Percentiles rank a stretch among this genome's conserved stretches.
These are phyloP conservation scores for Myotis myotis DNA, from an alignment of 2,797 vertebrate species.

Conservation along the genomic window DNA sequence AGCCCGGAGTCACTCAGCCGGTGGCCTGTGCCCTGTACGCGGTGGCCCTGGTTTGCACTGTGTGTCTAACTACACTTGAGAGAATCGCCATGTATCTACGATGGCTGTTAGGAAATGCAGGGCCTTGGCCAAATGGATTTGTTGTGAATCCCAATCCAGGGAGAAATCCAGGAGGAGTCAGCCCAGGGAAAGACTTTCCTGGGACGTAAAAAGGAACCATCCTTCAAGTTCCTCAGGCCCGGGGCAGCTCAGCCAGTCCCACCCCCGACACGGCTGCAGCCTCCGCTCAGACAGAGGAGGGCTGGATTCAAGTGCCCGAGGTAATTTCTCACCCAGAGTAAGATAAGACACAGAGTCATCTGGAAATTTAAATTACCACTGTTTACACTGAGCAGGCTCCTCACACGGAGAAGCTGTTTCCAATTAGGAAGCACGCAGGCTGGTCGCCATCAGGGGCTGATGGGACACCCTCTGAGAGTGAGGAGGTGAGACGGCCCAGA, in stretches of 20 bases:
- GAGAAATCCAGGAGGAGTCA: not conserved
- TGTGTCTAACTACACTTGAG: not conserved
- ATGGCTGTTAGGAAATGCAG: not conserved
- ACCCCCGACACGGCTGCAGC: not conserved
- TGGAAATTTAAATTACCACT: slow-evolving; percentile 58
- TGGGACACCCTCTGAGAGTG: not conserved
- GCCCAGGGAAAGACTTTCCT: not conserved
- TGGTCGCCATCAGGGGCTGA: slow-evolving; percentile 45
- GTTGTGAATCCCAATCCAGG: not conserved
- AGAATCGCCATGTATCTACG: not conserved
- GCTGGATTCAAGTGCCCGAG: not conserved
- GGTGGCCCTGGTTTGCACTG: not conserved
- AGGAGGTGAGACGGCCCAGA: slow-evolving; percentile 34
- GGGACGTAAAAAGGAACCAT: not conserved
- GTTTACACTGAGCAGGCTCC: slow-evolving; percentile 58
- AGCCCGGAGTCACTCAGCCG: not conserved
- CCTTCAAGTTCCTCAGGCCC: not conserved
- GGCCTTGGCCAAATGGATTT: not conserved
- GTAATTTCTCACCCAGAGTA: slow-evolving; percentile 13
- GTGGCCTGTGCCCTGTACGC: not conserved
- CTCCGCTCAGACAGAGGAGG: not conserved
- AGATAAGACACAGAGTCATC: not conserved
- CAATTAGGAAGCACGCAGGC: slow-evolving; percentile 59
- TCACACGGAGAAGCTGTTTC: slow-evolving; percentile 48
- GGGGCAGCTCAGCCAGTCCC: not conserved